Evolutionary conservation across 2,888 invertebrate genomes (phyloP).

Genomic region (Lysandra coridon): DNA sequence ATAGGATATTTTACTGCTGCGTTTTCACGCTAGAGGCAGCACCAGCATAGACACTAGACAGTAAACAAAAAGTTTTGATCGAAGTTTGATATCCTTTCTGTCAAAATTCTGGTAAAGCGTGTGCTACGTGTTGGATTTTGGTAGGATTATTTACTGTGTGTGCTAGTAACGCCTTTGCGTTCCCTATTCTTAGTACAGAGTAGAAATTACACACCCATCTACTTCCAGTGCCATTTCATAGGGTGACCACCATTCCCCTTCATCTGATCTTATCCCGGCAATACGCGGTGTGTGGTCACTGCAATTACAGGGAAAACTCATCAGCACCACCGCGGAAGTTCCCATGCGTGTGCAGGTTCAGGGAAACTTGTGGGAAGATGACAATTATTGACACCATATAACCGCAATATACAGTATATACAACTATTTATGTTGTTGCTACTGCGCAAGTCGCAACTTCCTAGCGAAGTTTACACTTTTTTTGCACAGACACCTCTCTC

Average conservation of each 20-base stretch:
- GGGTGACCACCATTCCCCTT: background rate
- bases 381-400: conserved; percentile 52
- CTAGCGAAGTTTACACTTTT: background rate
- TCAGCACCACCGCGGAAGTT: conserved; percentile 58
- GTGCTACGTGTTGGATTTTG: no score
- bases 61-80: no score
- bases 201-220: no score
- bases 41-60: no score
- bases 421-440: conserved; percentile 13
- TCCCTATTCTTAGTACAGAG: no score
- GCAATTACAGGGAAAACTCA: conserved; percentile 3
- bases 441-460: conserved; percentile 25
- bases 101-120: no score
- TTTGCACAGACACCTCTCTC: no score
- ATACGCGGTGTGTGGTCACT: background rate
- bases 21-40: no score
- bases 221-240: background rate
- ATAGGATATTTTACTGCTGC: no score
- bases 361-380: conserved; percentile 63
- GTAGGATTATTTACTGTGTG: no score
- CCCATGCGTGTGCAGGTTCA: conserved; percentile 69
- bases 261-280: background rate
- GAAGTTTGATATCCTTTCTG: no score
- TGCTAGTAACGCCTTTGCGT: no score
- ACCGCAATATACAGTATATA: conserved; percentile 31